phyloP scores from a whole-genome alignment of 2,888 invertebrate species.

The Diplolepis rosae region DNA sequence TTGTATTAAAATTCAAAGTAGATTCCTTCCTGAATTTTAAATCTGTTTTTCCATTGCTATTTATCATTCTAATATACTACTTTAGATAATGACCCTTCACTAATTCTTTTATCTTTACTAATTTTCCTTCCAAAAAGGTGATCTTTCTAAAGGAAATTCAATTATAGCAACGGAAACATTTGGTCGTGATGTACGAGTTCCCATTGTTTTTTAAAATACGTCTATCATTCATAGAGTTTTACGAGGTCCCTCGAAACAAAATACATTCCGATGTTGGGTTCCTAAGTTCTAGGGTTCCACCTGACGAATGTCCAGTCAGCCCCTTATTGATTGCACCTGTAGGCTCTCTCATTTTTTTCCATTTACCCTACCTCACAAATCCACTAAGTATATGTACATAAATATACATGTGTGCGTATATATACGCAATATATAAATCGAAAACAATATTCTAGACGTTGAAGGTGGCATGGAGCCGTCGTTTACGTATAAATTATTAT shows the following conservation, averaged over 20 bases:
- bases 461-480: neutral
- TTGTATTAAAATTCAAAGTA: too few species aligned
- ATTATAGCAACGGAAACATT: neutral
- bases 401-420: neutral
- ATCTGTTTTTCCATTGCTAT: too few species aligned
- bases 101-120: neutral
- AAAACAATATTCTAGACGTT: conserved; percentile 38
- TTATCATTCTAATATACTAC: too few species aligned
- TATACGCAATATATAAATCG: conserved; percentile 8
- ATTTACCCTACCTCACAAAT: conserved; percentile 7
- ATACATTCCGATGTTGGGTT: conserved; percentile 53
- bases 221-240: conserved; percentile 33
- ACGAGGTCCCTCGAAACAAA: conserved; percentile 38
- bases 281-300: conserved; percentile 50
- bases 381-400: neutral
- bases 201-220: conserved; percentile 16
- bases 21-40: too few species aligned
- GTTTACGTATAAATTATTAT: conserved; percentile 55
- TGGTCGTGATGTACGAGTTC: neutral
- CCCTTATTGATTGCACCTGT: conserved; percentile 48
- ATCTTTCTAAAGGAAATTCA: neutral
- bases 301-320: conserved; percentile 43
- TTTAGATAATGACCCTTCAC: neutral
- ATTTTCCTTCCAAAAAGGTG: neutral
- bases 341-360: conserved; percentile 44